phyloP scores from a whole-genome alignment of 1,140 invertebrate species.

The Diabrotica undecimpunctata region DNA sequence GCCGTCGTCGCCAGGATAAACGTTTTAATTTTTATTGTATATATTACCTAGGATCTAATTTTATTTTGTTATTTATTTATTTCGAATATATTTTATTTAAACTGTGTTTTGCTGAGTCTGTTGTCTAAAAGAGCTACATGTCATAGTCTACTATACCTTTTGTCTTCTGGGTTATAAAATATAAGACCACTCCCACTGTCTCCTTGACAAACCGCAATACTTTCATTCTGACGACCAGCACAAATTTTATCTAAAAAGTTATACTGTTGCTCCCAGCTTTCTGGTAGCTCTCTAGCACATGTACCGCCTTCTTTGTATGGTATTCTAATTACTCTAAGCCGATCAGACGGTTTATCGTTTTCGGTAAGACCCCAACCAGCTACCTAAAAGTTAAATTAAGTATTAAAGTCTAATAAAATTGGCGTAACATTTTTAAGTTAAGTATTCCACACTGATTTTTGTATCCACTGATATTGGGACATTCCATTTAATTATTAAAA shows the following conservation, averaged over 20 bases:
- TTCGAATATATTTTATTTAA: too few relatives aligned
- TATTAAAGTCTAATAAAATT: background rate
- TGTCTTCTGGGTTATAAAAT: constrained; percentile 21
- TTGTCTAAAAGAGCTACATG: too few relatives aligned
- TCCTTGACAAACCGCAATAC: constrained; percentile 32
- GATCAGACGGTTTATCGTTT: constrained; percentile 22
- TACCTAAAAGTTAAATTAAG: background rate
- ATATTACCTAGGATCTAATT: too few relatives aligned
- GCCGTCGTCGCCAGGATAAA: too few relatives aligned
- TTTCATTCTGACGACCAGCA: constrained; percentile 28
- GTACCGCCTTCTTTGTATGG: constrained; percentile 17
- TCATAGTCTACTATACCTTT: background rate
- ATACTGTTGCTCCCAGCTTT: constrained; percentile 24
- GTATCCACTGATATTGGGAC: too few relatives aligned
- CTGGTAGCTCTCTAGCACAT: constrained; percentile 25
- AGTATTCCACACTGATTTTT: too few relatives aligned
- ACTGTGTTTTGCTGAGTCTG: too few relatives aligned
- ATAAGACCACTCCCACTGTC: constrained; percentile 37
- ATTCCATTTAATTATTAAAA: too few relatives aligned
- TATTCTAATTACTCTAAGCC: constrained; percentile 27
- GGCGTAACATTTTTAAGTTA: too few relatives aligned
- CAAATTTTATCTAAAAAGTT: constrained; percentile 33
- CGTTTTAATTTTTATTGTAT: too few relatives aligned
- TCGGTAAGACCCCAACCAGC: constrained; percentile 14
- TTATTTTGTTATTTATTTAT: too few relatives aligned